phyloP scores from a whole-genome alignment of 1,140 invertebrate genomes.

The Epicauta chinensis region DNA sequence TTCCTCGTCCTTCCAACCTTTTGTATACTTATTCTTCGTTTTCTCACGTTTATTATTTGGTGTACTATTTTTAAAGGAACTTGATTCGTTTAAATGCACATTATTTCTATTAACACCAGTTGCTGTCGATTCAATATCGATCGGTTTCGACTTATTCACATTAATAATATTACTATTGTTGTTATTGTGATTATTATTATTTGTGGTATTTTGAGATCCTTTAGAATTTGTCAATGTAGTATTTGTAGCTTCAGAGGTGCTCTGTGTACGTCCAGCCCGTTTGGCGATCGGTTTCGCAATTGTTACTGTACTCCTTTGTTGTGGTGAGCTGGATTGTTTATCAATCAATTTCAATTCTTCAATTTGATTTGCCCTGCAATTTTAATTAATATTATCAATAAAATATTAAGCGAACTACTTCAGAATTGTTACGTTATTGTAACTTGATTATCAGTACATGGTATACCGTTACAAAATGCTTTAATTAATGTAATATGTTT shows the following conservation, averaged over 20 bases:
- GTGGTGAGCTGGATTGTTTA: slow-evolving; percentile 41
- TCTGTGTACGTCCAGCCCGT: slow-evolving; percentile 43
- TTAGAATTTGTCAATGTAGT: slow-evolving; percentile 17
- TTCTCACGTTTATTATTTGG: slow-evolving; percentile 45
- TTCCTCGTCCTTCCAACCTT: slow-evolving; percentile 44
- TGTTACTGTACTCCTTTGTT: slow-evolving; percentile 46
- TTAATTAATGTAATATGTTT: slow-evolving; percentile 66
- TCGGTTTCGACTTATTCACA: slow-evolving; percentile 29
- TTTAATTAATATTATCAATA: slow-evolving; percentile 5
- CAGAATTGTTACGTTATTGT: slow-evolving; percentile 26
- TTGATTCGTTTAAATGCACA: slow-evolving; percentile 15
- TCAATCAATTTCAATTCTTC: slow-evolving; percentile 55
- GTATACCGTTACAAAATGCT: slow-evolving; percentile 75
- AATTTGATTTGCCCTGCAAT: slow-evolving; percentile 55
- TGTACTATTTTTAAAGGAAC: slow-evolving; percentile 36
- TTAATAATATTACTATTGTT: slow-evolving; percentile 39
- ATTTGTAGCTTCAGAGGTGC: slow-evolving; percentile 46
- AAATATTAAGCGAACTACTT: background rate
- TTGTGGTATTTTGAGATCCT: slow-evolving; percentile 21
- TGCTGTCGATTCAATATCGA: slow-evolving; percentile 31
- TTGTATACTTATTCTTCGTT: slow-evolving; percentile 37
- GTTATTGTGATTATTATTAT: slow-evolving; percentile 25
- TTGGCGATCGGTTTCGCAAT: slow-evolving; percentile 53
- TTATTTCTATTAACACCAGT: slow-evolving; percentile 5
- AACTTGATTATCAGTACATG: slow-evolving; percentile 41